Conservation (phyloP, 37 sponge, comb jelly and placozoan genomes). For the Theonella swinhoei region DNA sequence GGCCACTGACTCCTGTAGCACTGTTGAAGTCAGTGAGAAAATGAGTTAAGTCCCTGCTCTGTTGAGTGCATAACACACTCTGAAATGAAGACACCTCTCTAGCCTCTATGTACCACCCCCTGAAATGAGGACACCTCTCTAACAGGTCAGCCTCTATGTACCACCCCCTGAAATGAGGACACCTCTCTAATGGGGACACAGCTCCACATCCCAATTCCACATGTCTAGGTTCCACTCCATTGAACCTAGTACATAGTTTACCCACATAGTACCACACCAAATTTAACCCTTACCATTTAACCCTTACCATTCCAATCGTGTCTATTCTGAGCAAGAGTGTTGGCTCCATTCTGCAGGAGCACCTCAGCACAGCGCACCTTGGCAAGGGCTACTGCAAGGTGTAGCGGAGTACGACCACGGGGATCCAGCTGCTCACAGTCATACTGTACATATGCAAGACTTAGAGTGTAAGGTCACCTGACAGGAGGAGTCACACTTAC, state of each 20-base stretch:
- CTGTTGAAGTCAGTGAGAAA: conserved; percentile 24
- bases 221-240: too few species aligned
- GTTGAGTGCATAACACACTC: too few species aligned
- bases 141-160: too few species aligned
- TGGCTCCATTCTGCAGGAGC: conserved; percentile 78
- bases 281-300: too few species aligned
- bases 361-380: conserved; percentile 51
- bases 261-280: too few species aligned
- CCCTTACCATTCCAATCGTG: conserved; percentile 82
- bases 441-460: conserved; percentile 29
- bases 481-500: conserved; percentile 17
- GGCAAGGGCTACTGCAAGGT: conserved; percentile 78
- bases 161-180: too few species aligned
- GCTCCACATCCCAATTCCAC: too few species aligned
- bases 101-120: too few species aligned
- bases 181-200: too few species aligned
- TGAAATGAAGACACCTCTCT: neutral
- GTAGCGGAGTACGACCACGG: conserved; percentile 90
- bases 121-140: too few species aligned
- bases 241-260: too few species aligned
- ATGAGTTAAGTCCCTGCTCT: too few species aligned
- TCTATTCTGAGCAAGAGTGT: conserved; percentile 74
- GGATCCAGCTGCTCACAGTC: conserved; percentile 82
- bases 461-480: neutral
- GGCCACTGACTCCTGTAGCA: conserved; percentile 80